Conservation (phyloP, 2,797 vertebrate genomes). For the Lepilemur ruficaudatus region DNA sequence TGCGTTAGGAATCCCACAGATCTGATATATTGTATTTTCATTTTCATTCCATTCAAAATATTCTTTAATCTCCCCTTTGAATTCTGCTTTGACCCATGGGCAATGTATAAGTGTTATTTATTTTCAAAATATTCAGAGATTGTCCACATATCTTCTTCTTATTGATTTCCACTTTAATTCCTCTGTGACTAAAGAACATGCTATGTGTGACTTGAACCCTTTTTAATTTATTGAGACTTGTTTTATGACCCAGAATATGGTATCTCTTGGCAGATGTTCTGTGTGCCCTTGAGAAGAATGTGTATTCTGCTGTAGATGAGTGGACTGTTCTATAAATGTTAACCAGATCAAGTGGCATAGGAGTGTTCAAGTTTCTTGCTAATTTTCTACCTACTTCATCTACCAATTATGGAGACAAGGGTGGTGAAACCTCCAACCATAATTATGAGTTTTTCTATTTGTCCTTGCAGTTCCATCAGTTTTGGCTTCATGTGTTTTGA, state of each 20-base stretch:
- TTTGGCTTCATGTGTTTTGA: constrained; percentile 24
- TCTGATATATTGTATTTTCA: background rate
- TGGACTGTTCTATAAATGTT: background rate
- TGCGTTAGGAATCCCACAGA: background rate
- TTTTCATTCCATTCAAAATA: constrained; percentile 41
- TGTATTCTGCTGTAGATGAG: background rate
- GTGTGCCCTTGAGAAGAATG: background rate
- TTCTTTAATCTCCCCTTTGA: constrained; percentile 7
- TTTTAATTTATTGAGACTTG: constrained; percentile 8
- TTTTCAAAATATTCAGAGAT: constrained; percentile 35
- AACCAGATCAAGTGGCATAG: background rate
- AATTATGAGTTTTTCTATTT: background rate
- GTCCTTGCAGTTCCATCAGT: background rate
- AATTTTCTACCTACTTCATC: background rate
- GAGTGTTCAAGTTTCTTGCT: background rate
- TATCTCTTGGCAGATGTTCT: background rate
- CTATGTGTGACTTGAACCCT: background rate
- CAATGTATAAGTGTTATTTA: background rate
- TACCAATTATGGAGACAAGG: background rate
- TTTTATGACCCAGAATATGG: background rate
- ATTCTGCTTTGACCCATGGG: background rate
- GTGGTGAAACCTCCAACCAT: background rate
- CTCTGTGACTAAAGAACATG: background rate
- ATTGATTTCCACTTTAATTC: constrained; percentile 44
- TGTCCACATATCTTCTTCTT: background rate